Evolutionary conservation across 2,888 invertebrate species (phyloP).

Genomic region (Meganola albula): DNA sequence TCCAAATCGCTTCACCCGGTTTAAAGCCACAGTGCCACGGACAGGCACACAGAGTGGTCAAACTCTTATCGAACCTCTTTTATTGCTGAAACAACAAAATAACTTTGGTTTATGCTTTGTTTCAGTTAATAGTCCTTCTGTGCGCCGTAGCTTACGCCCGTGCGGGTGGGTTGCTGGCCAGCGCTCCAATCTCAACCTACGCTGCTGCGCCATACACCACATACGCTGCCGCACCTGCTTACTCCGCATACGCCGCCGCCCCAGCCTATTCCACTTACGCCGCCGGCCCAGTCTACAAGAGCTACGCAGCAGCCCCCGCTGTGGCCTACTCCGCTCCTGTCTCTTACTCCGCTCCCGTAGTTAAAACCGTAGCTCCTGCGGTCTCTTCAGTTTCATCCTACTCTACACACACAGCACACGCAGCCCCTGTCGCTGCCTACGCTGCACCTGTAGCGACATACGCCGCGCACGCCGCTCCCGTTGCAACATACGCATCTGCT

Average conservation of each 20-base stretch:
- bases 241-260: constrained; percentile 22
- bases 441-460: constrained; percentile 34
- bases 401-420: constrained; percentile 25
- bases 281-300: constrained; percentile 38
- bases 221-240: constrained; percentile 25
- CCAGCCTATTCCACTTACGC: constrained; percentile 27
- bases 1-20: no score
- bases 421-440: constrained; percentile 43
- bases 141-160: constrained; percentile 75
- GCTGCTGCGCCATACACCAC: constrained; percentile 42
- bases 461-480: constrained; percentile 20
- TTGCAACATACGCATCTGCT: constrained; percentile 30
- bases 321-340: constrained; percentile 37
- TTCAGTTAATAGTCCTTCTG: constrained; percentile 72
- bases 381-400: constrained; percentile 52
- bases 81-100: no score
- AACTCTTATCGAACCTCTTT: no score
- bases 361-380: constrained; percentile 53
- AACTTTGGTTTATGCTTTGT: constrained; percentile 27
- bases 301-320: constrained; percentile 42
- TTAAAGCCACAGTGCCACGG: no score
- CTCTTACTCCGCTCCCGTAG: constrained; percentile 45
- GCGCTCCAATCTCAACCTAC: constrained; percentile 28
- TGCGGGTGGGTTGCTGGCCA: constrained; percentile 68
- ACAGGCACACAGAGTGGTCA: no score